Conservation (phyloP, 2,888 invertebrate genomes). For the Escarpia spicata region DNA sequence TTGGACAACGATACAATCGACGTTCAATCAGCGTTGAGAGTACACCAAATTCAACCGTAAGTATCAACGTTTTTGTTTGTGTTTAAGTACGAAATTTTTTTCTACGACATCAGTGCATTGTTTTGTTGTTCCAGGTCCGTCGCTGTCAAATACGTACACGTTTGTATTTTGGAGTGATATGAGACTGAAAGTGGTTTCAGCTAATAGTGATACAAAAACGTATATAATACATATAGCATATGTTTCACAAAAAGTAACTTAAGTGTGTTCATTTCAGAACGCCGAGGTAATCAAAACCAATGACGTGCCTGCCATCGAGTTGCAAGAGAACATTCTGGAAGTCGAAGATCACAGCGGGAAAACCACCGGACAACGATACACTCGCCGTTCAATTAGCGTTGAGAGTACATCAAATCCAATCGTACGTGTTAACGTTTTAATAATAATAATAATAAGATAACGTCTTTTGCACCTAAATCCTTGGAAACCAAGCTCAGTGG, state of each 20-base stretch:
- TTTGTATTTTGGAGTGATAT: too few relatives aligned
- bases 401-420: background rate
- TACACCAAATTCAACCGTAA: background rate
- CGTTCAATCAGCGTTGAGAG: background rate
- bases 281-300: background rate
- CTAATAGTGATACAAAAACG: background rate
- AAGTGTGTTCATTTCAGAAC: background rate
- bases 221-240: background rate
- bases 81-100: background rate
- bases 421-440: background rate
- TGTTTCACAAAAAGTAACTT: background rate
- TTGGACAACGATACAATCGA: background rate
- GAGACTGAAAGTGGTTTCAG: too few relatives aligned
- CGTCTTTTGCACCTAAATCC: too few relatives aligned
- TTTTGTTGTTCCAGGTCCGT: background rate
- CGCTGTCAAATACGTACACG: background rate
- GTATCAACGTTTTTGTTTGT: background rate
- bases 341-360: background rate
- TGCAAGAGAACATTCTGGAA: background rate
- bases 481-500: too few relatives aligned
- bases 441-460: too few relatives aligned
- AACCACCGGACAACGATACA: background rate
- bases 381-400: background rate
- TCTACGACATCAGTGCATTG: background rate
- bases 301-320: background rate